Evolutionary conservation across 2,797 vertebrate species (phyloP).

Genomic region (Epinephelus awoara): DNA sequence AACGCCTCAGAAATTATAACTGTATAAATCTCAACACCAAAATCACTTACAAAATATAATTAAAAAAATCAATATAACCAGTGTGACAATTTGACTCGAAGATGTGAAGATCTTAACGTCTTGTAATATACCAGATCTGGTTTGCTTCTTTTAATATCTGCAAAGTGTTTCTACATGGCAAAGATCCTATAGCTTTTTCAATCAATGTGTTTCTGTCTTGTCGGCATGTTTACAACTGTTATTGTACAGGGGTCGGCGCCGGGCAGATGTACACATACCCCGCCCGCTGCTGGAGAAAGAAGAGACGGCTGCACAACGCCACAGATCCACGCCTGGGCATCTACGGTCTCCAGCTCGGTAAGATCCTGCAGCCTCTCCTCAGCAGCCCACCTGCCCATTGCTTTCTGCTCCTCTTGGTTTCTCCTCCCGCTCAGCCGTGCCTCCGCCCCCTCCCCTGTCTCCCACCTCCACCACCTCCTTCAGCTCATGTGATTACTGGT

Average conservation of each 20-base stretch:
- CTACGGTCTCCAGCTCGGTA: slow-evolving; percentile 95
- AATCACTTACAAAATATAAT: not conserved
- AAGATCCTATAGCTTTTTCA: not conserved
- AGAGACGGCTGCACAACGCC: slow-evolving; percentile 93
- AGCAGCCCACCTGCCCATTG: slow-evolving; percentile 18
- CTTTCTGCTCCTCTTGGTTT: slow-evolving; percentile 12
- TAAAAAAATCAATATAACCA: not conserved
- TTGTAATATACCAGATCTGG: not conserved
- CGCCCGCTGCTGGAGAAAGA: slow-evolving; percentile 98
- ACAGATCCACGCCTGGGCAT: slow-evolving; percentile 93
- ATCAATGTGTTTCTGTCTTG: not conserved
- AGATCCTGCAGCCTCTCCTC: slow-evolving; percentile 52
- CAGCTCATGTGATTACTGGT: slow-evolving; percentile 68
- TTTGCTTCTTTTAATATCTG: not conserved
- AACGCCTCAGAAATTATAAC: not conserved
- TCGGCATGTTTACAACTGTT: not conserved
- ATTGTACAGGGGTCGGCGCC: slow-evolving; percentile 87
- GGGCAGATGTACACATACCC: slow-evolving; percentile 97
- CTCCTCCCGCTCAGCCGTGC: not conserved
- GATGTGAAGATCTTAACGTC: not conserved
- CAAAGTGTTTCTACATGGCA: not conserved
- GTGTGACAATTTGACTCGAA: too few species aligned
- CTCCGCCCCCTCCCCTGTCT: not conserved
- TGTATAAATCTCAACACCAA: not conserved
- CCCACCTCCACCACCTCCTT: slow-evolving; percentile 40